These are phyloP conservation scores for Otocyon megalotis DNA, from an alignment of 2,113 vertebrate species.

Conservation along the genomic window DNA sequence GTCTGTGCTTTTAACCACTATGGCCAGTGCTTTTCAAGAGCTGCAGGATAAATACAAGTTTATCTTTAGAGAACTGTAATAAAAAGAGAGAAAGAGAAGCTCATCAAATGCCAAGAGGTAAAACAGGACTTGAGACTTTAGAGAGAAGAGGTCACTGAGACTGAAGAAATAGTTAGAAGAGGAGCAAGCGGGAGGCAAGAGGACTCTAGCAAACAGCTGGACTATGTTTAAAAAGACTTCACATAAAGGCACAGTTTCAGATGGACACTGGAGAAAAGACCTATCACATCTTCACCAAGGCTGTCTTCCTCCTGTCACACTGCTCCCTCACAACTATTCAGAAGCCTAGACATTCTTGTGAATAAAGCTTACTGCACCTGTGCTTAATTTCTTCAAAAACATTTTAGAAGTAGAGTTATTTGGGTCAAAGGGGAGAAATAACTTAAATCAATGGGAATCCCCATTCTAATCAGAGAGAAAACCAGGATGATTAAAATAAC, in stretches of 20 bases:
- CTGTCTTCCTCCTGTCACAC: background rate
- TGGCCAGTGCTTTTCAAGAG: background rate
- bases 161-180: background rate
- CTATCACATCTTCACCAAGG: too few relatives aligned
- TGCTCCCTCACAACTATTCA: background rate
- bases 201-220: background rate
- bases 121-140: background rate
- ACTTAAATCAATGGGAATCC: background rate
- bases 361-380: background rate
- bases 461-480: background rate
- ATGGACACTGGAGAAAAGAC: background rate
- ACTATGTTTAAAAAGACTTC: background rate
- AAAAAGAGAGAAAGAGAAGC: background rate
- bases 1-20: background rate
- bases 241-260: background rate
- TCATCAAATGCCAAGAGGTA: background rate
- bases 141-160: background rate
- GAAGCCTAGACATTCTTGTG: background rate
- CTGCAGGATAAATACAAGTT: background rate
- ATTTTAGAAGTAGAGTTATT: background rate
- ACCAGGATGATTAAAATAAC: background rate
- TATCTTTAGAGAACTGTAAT: background rate
- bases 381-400: background rate
- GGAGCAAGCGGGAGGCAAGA: background rate
- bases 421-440: background rate